These are phyloP conservation scores for Oncorhynchus masou DNA, from an alignment of 2,113 vertebrate genomes.

Conservation along the genomic window DNA sequence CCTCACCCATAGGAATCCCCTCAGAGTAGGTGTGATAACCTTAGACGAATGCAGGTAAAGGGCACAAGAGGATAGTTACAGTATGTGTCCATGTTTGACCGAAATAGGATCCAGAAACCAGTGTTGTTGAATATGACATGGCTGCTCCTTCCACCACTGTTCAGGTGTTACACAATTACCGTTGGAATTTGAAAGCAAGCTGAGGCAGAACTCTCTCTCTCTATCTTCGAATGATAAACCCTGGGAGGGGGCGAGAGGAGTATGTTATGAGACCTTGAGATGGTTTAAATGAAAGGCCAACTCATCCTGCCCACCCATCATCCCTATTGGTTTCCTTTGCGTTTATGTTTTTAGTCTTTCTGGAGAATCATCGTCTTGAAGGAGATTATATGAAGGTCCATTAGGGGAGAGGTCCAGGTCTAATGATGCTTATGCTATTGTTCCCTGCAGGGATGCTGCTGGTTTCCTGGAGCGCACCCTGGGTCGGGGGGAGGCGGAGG, in stretches of 20 bases:
- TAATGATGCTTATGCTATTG: background rate
- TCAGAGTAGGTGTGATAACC: background rate
- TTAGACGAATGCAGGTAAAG: background rate
- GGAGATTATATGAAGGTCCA: background rate
- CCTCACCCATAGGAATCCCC: background rate
- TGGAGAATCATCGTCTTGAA: background rate
- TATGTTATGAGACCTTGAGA: background rate
- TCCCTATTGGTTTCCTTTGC: background rate
- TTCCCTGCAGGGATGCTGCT: constrained; percentile 34
- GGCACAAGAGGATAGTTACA: background rate
- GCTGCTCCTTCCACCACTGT: background rate
- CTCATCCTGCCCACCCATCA: background rate
- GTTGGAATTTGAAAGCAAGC: background rate
- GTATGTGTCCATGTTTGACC: background rate
- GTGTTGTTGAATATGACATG: background rate
- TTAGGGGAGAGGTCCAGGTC: background rate
- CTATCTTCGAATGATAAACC: background rate
- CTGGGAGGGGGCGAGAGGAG: background rate
- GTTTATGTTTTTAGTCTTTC: background rate
- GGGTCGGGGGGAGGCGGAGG: constrained; percentile 43
- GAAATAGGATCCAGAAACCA: background rate
- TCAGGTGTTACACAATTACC: background rate
- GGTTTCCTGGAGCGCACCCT: constrained; percentile 63
- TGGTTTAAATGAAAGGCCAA: background rate
- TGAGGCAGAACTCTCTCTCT: background rate